Evolutionary conservation across 2,797 vertebrate genomes (phyloP).

Genomic region (Dicrostonyx torquatus): DNA sequence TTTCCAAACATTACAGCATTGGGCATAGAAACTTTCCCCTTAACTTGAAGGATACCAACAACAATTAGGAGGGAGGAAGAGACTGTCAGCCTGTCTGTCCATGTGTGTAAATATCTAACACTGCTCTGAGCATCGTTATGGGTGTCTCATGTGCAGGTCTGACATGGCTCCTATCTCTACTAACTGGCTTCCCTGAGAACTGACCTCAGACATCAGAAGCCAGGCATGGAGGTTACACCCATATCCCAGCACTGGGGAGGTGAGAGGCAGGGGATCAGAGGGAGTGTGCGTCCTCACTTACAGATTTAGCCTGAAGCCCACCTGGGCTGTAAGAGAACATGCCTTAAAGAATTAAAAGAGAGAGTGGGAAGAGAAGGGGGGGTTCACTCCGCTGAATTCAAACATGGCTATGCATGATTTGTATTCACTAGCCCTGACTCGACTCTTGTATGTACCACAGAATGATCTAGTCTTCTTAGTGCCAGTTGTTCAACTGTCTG

Average conservation of each 20-base stretch:
- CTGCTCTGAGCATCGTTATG: neutral
- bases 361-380: neutral
- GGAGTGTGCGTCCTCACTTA: neutral
- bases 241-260: neutral
- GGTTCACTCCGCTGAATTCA: constrained; percentile 16
- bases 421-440: constrained; percentile 15
- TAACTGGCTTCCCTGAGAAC: constrained; percentile 26
- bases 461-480: constrained; percentile 1
- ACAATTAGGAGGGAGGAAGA: neutral
- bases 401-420: constrained; percentile 34
- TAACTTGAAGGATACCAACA: constrained; percentile 8
- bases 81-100: neutral
- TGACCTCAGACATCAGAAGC: neutral
- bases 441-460: constrained; percentile 12
- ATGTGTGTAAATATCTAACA: neutral
- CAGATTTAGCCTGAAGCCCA: neutral
- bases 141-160: neutral
- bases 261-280: neutral
- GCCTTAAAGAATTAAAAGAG: neutral
- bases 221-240: neutral
- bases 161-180: neutral
- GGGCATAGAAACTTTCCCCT: constrained; percentile 5
- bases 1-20: constrained; percentile 47
- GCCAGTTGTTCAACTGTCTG: constrained; percentile 18
- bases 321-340: neutral